Percentiles rank a stretch among this genome's conserved stretches.
These are phyloP conservation scores for Ditula angustiorana DNA, from an alignment of 2,888 invertebrate species.

Conservation along the genomic window DNA sequence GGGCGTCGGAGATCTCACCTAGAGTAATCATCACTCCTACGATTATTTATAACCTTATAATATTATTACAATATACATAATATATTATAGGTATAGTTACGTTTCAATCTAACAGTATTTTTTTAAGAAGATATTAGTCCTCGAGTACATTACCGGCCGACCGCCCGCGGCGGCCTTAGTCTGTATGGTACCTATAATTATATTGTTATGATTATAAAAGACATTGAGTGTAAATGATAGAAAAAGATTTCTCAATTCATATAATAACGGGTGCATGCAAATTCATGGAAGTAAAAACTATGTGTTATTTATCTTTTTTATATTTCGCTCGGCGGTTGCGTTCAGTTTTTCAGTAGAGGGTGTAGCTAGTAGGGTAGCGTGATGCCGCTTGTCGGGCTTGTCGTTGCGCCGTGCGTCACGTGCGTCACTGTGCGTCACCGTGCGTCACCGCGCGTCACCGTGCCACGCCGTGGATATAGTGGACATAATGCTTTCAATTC, in stretches of 20 bases:
- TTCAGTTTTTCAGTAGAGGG: slow-evolving; percentile 80
- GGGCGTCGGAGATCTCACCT: slow-evolving; percentile 84
- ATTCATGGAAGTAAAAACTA: slow-evolving; percentile 80
- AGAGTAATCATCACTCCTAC: slow-evolving; percentile 82
- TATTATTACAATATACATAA: slow-evolving; percentile 78
- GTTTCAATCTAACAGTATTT: slow-evolving; percentile 86
- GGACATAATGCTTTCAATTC: slow-evolving; percentile 47
- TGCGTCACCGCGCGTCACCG: slow-evolving; percentile 15
- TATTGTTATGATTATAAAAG: slow-evolving; percentile 79
- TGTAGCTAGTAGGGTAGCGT: slow-evolving; percentile 48
- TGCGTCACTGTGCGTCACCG: slow-evolving; percentile 38
- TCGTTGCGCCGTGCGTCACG: slow-evolving; percentile 27
- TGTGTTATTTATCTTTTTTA: slow-evolving; percentile 85
- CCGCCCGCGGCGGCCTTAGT: slow-evolving; percentile 76
- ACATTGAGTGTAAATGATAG: slow-evolving; percentile 82
- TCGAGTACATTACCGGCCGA: slow-evolving; percentile 80
- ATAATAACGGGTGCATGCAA: slow-evolving; percentile 84
- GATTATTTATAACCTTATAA: slow-evolving; percentile 76
- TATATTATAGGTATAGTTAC: slow-evolving; percentile 81
- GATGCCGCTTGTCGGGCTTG: slow-evolving; percentile 43
- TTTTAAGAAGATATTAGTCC: slow-evolving; percentile 86
- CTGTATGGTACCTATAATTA: slow-evolving; percentile 77
- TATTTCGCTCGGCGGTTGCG: slow-evolving; percentile 79
- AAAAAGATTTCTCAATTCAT: slow-evolving; percentile 82
- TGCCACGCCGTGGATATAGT: slow-evolving; percentile 41